Conservation (phyloP, 2,797 vertebrate species). For the Cyclopterus lumpus region DNA sequence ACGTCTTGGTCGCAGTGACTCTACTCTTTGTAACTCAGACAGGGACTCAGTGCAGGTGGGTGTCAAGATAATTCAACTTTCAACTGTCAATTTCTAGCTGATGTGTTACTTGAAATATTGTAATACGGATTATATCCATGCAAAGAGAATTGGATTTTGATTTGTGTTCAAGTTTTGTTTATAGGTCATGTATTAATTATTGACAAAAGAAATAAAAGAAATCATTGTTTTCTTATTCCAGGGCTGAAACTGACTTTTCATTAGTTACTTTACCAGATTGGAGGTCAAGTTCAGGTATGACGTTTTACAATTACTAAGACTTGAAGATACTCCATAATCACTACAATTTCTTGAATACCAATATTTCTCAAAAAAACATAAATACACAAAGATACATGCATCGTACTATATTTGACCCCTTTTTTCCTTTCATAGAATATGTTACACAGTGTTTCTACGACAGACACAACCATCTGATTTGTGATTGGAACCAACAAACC, state of each 20-base stretch:
- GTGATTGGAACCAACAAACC: conserved; percentile 83
- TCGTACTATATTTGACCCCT: neutral
- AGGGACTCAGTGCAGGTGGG: conserved; percentile 68
- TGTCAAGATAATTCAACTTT: conserved; percentile 27
- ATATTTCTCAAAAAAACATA: neutral
- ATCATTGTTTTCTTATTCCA: conserved; percentile 42
- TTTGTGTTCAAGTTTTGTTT: neutral
- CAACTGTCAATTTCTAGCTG: neutral
- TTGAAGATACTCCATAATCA: neutral
- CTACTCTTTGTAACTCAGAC: conserved; percentile 65
- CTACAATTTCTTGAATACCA: neutral
- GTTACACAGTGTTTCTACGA: conserved; percentile 85
- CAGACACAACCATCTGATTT: conserved; percentile 74
- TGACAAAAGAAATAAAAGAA: neutral
- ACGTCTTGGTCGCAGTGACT: conserved; percentile 59
- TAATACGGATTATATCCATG: neutral
- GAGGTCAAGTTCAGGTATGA: conserved; percentile 76
- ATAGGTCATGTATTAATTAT: neutral
- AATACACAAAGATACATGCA: neutral
- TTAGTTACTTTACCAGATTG: conserved; percentile 72
- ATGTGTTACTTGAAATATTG: conserved; percentile 5
- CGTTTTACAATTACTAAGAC: neutral
- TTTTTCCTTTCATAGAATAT: conserved; percentile 80
- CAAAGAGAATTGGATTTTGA: neutral
- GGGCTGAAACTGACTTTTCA: conserved; percentile 62